Base-by-base conservation (phyloP, 2,888 invertebrate species). In the Leucania comma region DNA sequence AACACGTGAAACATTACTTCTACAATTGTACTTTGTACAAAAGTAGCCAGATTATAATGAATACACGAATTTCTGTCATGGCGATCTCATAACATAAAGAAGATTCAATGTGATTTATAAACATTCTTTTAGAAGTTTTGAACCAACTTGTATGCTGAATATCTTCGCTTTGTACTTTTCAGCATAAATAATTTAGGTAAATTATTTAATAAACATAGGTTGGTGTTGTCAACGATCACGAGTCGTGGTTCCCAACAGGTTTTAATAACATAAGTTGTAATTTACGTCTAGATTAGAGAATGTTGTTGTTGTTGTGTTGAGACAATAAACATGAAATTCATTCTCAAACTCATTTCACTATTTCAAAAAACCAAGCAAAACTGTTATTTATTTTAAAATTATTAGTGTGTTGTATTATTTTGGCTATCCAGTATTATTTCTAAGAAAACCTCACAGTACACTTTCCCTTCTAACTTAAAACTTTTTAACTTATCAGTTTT, bases 291-390 rank as follows among this genome's bases (percentile, higher is more conserved):
- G 20, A 48, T 29, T 24, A 17, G 5, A 42, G 6, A 53, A 61
- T 48, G 61, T 53, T 57, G 64, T 53, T 57, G 72, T 78, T 65
- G 46, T 22, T 61, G 12, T 65, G 46, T 22, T 61, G 12, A 32
- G 61, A 72, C 72, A 78, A 64, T 75, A 75, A 51, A 38, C 14
- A 24, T n/a, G n/a, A n/a, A n/a, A n/a, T n/a, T n/a, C n/a, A n/a
- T n/a, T n/a, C n/a, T n/a, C 35, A 35, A 35, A 29, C 29, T n/a
- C n/a, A 32, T 5, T 10, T 35, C 35, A 35, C 38, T 38, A 3
- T 38, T 38, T 1, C 17, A 17, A 20, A 42, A 42, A 17, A 42
- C 5, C 17, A 20, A 42, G 17, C 17, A 20, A 20, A 42, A 42
- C 5, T 42, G 3, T 35, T 48, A 46, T 53, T 46, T 38, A n/a